Percentiles rank a stretch among this genome's conserved stretches.
Conservation (phyloP, 2,113 vertebrate species). For the Catharus fuscescens region DNA sequence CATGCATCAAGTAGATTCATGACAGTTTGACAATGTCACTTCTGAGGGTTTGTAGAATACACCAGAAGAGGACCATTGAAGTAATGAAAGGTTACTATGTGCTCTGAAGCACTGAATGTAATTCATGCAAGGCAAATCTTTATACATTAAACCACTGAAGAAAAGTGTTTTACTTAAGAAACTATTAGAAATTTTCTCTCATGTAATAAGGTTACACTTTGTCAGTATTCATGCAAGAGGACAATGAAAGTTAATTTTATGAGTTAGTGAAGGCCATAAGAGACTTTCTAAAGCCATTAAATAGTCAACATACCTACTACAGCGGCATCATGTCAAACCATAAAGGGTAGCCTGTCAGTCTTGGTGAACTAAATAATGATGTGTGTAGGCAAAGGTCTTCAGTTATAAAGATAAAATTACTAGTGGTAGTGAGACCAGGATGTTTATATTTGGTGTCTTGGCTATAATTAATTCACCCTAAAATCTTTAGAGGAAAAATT, state of each 20-base stretch:
- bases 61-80: neutral
- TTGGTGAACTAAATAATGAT: conserved; percentile 8
- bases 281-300: conserved; percentile 36
- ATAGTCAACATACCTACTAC: conserved; percentile 22
- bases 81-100: neutral
- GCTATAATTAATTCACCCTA: neutral
- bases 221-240: neutral
- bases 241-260: conserved; percentile 31
- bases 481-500: neutral
- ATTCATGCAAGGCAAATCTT: conserved; percentile 11
- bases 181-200: neutral
- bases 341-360: conserved; percentile 33
- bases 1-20: neutral
- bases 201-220: conserved; percentile 9
- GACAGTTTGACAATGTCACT: conserved; percentile 1
- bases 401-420: conserved; percentile 49
- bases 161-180: conserved; percentile 35
- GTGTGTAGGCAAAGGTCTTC: neutral
- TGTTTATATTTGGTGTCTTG: conserved; percentile 18
- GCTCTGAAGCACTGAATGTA: neutral
- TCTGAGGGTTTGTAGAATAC: neutral
- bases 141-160: neutral
- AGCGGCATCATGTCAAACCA: conserved; percentile 23
- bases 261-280: conserved; percentile 1
- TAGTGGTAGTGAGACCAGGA: neutral